Percentiles rank a stretch among this genome's conserved stretches.
Conservation (phyloP, 1,140 invertebrate genomes). For the Ceratitis capitata region DNA sequence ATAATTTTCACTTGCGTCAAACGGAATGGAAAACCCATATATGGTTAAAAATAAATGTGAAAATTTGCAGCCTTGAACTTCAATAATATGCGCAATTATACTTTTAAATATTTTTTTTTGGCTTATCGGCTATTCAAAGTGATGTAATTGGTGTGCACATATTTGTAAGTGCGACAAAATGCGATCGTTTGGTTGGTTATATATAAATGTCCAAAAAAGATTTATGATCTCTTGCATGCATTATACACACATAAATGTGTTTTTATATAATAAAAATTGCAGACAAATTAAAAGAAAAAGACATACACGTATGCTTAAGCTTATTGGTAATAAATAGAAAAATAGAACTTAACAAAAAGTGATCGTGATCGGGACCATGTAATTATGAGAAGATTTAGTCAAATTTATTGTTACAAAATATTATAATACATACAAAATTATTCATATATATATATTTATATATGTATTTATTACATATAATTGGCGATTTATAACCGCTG, state of each 20-base stretch:
- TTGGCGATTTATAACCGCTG: too few species aligned
- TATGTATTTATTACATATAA: neutral
- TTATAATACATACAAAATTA: neutral
- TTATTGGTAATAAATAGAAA: too few species aligned
- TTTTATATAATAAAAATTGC: too few species aligned
- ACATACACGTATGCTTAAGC: too few species aligned
- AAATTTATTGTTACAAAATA: neutral
- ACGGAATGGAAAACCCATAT: neutral
- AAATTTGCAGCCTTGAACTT: neutral
- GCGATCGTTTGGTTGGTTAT: neutral
- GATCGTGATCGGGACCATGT: too few species aligned
- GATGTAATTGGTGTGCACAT: neutral
- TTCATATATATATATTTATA: neutral
- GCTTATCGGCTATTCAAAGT: neutral
- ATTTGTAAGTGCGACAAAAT: neutral
- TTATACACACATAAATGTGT: too few species aligned
- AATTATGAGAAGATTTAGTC: too few species aligned
- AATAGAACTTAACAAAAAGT: too few species aligned
- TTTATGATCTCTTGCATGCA: too few species aligned
- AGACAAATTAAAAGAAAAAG: too few species aligned
- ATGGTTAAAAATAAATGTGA: slow-evolving; percentile 8
- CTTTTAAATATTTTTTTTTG: neutral
- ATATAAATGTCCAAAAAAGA: too few species aligned
- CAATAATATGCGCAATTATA: neutral
- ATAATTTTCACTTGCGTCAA: neutral